Evolutionary conservation across 1,140 invertebrate species (phyloP).

Genomic region (Thaumatotibia leucotreta): DNA sequence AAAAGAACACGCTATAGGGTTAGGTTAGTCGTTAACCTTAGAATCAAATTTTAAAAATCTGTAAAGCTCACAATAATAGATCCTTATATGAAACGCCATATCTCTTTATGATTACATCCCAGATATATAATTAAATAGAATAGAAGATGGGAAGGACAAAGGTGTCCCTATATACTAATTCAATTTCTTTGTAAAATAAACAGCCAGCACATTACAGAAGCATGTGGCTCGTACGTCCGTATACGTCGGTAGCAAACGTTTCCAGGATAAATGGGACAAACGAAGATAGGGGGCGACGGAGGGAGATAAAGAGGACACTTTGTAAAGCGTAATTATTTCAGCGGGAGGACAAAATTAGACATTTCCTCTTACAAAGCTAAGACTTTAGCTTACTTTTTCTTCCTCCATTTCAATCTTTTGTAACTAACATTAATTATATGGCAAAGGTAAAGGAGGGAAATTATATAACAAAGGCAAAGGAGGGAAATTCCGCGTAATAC

Average conservation of each 20-base stretch:
- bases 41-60: too few species aligned
- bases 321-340: constrained; percentile 54
- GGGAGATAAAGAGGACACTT: constrained; percentile 42
- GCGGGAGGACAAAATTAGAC: constrained; percentile 25
- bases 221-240: not conserved
- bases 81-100: too few species aligned
- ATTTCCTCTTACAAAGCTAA: constrained; percentile 22
- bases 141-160: too few species aligned
- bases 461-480: not conserved
- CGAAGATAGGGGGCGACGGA: constrained; percentile 34
- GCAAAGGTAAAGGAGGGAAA: not conserved
- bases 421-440: not conserved
- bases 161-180: not conserved
- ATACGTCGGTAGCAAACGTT: not conserved
- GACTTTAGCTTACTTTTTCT: constrained; percentile 12
- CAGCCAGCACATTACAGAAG: not conserved
- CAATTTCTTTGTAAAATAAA: not conserved
- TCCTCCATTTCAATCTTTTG: not conserved
- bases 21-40: too few species aligned
- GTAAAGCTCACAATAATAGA: too few species aligned
- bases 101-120: too few species aligned
- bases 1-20: too few species aligned
- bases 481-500: not conserved
- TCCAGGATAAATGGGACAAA: constrained; percentile 41
- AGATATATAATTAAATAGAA: too few species aligned